Evolutionary conservation across 2,113 vertebrate genomes (phyloP).

Genomic region (Platichthys stellatus): DNA sequence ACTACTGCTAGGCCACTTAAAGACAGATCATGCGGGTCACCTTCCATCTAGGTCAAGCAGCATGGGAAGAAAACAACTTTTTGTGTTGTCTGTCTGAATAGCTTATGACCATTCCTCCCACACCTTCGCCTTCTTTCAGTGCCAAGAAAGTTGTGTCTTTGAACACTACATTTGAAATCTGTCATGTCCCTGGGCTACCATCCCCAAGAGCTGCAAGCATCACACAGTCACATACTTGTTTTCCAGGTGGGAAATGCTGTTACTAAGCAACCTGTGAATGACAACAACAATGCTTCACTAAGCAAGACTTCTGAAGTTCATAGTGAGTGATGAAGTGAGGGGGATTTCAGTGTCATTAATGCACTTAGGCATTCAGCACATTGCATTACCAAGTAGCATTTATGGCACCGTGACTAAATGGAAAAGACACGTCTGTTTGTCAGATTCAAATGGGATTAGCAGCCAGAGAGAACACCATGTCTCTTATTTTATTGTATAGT

Average conservation of each 20-base stretch:
- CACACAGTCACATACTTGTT: slow-evolving; percentile 20
- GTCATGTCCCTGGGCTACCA: slow-evolving; percentile 28
- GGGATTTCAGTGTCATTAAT: slow-evolving; percentile 14
- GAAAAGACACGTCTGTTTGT: slow-evolving; percentile 43
- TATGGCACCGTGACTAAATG: slow-evolving; percentile 29
- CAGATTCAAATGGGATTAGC: slow-evolving; percentile 49
- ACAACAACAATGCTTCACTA: slow-evolving; percentile 27
- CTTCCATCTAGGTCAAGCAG: slow-evolving; percentile 68
- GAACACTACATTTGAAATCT: slow-evolving; percentile 22
- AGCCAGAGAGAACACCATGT: slow-evolving; percentile 16
- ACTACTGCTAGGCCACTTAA: slow-evolving; percentile 57
- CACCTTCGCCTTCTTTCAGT: slow-evolving; percentile 8
- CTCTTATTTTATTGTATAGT: no score
- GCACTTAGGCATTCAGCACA: not conserved
- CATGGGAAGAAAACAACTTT: slow-evolving; percentile 18
- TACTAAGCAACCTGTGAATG: slow-evolving; percentile 47
- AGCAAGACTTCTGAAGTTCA: slow-evolving; percentile 35
- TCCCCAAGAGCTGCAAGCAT: slow-evolving; percentile 1
- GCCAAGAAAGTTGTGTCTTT: slow-evolving; percentile 10
- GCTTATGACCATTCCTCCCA: slow-evolving; percentile 35
- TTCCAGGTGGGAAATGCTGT: slow-evolving; percentile 48
- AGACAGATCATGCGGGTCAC: slow-evolving; percentile 67
- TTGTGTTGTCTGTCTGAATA: slow-evolving; percentile 22
- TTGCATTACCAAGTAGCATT: slow-evolving; percentile 27
- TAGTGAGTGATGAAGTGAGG: slow-evolving; percentile 26